Evolutionary conservation across 1,140 invertebrate species (phyloP).

Genomic region (Teleopsis dalmanni): DNA sequence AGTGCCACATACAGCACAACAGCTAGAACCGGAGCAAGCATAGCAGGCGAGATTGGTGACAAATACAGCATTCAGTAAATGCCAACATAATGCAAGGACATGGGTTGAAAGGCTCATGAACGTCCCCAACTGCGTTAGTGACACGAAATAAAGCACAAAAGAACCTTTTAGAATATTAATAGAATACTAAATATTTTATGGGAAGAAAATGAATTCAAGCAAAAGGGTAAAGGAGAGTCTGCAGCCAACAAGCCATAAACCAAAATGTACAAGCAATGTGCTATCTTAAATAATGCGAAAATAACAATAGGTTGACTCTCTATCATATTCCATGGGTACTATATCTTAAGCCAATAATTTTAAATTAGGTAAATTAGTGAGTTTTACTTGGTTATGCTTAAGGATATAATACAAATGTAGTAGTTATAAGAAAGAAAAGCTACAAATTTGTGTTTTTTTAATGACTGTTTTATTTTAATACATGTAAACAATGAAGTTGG

Average conservation of each 20-base stretch:
- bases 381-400: no score
- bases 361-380: neutral
- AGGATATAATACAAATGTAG: no score
- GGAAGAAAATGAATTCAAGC: neutral
- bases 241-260: neutral
- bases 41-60: neutral
- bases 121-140: conserved; percentile 23
- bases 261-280: conserved; percentile 3
- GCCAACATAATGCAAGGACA: neutral
- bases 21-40: neutral
- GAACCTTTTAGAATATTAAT: conserved; percentile 43
- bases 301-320: neutral
- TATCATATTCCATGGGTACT: neutral
- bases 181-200: conserved; percentile 36
- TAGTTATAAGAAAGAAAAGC: no score
- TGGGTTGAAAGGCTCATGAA: neutral
- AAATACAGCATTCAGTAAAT: conserved; percentile 17
- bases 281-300: neutral
- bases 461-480: no score
- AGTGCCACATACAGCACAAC: conserved; percentile 3
- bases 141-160: conserved; percentile 37
- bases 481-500: no score
- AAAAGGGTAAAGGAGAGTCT: neutral
- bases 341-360: conserved; percentile 2
- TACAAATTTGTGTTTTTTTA: no score